A percentile compares a stretch with the other conserved stretches of the same genome.
Evolutionary conservation across 2,113 vertebrate species (phyloP).

Genomic region (Mormyrus lacerda): DNA sequence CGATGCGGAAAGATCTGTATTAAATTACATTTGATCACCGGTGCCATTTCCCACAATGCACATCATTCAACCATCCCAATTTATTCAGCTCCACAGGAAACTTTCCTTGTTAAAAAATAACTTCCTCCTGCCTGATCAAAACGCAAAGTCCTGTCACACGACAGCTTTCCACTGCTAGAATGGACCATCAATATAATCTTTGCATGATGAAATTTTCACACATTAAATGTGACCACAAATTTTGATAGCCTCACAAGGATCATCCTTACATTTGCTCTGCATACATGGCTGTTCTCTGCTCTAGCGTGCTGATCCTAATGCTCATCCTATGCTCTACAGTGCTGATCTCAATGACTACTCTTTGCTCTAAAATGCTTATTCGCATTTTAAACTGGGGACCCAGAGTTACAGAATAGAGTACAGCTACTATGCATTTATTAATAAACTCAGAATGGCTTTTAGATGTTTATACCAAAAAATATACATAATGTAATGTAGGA

Average conservation of each 20-base stretch:
- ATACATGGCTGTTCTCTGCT: neutral
- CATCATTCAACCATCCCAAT: neutral
- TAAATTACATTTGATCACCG: neutral
- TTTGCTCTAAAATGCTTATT: neutral
- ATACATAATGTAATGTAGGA: neutral
- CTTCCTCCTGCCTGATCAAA: neutral
- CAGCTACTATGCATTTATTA: neutral
- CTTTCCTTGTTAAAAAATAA: neutral
- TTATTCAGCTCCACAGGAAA: neutral
- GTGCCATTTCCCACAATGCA: neutral
- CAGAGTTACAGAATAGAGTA: neutral
- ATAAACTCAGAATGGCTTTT: neutral
- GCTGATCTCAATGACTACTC: neutral
- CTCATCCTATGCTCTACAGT: neutral
- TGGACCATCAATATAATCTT: neutral
- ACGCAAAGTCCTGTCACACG: neutral
- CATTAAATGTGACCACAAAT: neutral
- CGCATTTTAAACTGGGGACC: neutral
- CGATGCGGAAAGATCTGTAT: neutral
- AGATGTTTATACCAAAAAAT: neutral
- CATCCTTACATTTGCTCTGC: neutral
- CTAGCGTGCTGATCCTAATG: too few species aligned
- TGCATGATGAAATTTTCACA: neutral
- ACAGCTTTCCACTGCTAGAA: neutral
- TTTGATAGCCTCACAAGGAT: neutral